These are phyloP conservation scores for Campylomormyrus tamandua DNA, from an alignment of 2,113 vertebrate species.

Conservation along the genomic window DNA sequence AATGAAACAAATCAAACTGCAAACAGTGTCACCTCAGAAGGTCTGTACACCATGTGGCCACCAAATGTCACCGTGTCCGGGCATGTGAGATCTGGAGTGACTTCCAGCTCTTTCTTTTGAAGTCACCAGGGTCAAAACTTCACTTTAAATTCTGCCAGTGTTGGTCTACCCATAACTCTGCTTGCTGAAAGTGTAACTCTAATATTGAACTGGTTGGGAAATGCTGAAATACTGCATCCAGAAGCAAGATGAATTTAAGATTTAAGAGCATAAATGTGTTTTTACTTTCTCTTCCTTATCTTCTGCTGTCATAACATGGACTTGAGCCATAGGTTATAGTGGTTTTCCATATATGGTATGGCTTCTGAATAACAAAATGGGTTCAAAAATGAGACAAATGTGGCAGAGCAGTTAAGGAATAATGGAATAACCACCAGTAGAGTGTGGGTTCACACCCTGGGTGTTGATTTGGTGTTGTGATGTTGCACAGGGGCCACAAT, in stretches of 20 bases:
- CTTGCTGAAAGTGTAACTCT: background rate
- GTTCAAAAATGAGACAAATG: background rate
- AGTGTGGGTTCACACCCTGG: background rate
- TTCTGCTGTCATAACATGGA: background rate
- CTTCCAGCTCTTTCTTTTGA: background rate
- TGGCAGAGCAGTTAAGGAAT: background rate
- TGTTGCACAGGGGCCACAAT: background rate
- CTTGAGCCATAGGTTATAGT: background rate
- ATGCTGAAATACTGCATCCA: background rate
- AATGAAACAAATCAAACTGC: background rate
- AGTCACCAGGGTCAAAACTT: background rate
- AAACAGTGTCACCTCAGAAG: background rate
- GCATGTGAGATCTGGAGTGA: constrained; percentile 26
- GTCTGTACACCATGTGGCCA: background rate
- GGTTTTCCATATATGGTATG: background rate
- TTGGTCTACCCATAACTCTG: background rate
- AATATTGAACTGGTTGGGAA: background rate
- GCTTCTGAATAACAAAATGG: background rate
- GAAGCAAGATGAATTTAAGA: background rate
- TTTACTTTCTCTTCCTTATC: background rate
- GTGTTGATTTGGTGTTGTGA: background rate
- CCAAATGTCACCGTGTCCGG: background rate
- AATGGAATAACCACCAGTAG: background rate
- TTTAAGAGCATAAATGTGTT: background rate
- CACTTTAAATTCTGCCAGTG: background rate